Conservation (phyloP, 2,888 invertebrate species). For the Drymonia ruficornis region DNA sequence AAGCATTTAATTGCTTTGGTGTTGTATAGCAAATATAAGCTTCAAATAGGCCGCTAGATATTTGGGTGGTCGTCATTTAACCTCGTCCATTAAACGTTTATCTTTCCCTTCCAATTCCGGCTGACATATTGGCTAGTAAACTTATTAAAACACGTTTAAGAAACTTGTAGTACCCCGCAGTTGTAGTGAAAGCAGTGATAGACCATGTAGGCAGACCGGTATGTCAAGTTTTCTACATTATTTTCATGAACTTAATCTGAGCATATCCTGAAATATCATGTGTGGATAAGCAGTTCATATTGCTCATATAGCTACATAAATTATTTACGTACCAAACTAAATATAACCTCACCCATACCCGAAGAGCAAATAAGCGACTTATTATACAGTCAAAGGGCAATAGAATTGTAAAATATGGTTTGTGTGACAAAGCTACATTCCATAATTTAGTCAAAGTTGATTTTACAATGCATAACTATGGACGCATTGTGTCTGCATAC, state of each 20-base stretch:
- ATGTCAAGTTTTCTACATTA: neutral
- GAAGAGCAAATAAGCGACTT: conserved; percentile 1
- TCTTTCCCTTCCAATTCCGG: neutral
- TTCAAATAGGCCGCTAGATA: neutral
- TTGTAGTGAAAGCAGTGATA: neutral
- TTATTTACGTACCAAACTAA: neutral
- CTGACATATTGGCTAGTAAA: neutral
- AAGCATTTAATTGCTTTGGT: conserved; percentile 13
- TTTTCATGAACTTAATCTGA: neutral
- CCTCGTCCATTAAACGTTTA: neutral
- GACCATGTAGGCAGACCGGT: neutral
- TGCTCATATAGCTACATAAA: no score
- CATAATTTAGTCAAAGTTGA: conserved; percentile 1
- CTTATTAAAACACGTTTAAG: neutral
- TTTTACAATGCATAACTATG: neutral
- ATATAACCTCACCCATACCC: neutral
- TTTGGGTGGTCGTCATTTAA: neutral
- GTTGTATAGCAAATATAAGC: neutral
- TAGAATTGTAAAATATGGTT: neutral
- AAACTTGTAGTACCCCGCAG: neutral
- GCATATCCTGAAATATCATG: no score
- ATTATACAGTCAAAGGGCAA: neutral
- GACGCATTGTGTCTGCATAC: neutral
- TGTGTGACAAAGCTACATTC: neutral
- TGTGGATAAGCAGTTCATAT: neutral